phyloP scores from a whole-genome alignment of 2,797 vertebrate genomes.

The Chanos chanos region DNA sequence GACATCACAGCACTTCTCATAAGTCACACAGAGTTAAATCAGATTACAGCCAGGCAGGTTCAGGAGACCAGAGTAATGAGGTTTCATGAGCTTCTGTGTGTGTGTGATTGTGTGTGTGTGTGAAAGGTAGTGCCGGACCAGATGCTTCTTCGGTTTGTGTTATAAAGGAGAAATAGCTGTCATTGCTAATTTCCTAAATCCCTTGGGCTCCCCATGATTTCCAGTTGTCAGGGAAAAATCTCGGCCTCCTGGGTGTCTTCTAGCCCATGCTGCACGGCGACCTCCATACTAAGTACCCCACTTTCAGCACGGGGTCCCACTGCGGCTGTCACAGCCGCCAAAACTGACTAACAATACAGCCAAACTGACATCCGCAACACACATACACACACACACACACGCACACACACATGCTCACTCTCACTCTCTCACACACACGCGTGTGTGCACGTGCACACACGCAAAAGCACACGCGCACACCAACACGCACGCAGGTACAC shows the following conservation, averaged over 20 bases:
- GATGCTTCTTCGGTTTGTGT: conserved; percentile 44
- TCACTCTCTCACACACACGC: neutral
- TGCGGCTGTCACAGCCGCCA: conserved; percentile 35
- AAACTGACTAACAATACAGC: conserved; percentile 31
- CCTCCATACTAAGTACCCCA: conserved; percentile 30
- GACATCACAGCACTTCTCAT: conserved; percentile 27
- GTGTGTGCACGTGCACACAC: neutral
- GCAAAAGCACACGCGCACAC: no score
- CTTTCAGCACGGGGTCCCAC: conserved; percentile 29
- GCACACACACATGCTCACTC: neutral
- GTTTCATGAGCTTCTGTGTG: no score
- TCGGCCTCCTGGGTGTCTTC: conserved; percentile 37
- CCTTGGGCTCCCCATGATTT: conserved; percentile 41
- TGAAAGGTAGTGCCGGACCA: no score
- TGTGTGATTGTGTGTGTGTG: no score
- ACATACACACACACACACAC: neutral
- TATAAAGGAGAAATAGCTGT: conserved; percentile 49
- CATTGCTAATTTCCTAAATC: conserved; percentile 53
- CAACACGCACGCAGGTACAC: no score
- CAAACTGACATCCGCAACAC: conserved; percentile 26
- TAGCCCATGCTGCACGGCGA: conserved; percentile 31
- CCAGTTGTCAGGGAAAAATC: conserved; percentile 53
- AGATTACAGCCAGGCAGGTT: conserved; percentile 44
- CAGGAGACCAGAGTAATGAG: conserved; percentile 47
- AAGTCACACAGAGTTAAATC: conserved; percentile 45